Evolutionary conservation across 2,797 vertebrate genomes (phyloP), one percentile per base, ranked within the genome.

Genomic region (Arrhamphus sclerolepis): DNA sequence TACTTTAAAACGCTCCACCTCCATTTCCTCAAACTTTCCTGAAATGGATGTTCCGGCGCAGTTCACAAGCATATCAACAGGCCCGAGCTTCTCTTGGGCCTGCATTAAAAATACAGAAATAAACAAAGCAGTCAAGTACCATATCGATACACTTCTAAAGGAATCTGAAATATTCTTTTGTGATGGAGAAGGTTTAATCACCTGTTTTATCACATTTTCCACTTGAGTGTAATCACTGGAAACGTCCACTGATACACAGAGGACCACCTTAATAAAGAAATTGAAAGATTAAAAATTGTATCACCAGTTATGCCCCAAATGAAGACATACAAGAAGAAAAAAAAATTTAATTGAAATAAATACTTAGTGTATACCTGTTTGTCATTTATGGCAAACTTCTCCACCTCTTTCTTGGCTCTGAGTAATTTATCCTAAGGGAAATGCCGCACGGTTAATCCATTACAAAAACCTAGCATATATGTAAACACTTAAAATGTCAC

Each of bases 21-120:
- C 94, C 39, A 97, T 87, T 38, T 98, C 96, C 74, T 99, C 98
- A 90, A 99, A 99, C 80, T 95, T 98, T 63, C 90, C 96, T 51
- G 95, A 91, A 65, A 95, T 6, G 5, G 98, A 86, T 1, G 38
- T 92, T 68, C 98, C 98, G 2, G 98, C 97, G 66, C 97, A 98
- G 87, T 99, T 98, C 46, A 99, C 94, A 28, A 99, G 93, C 97
- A 99, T 97, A 80, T 99, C 97, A 69, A 99, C 97, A 0, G 98
- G 98, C 3, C 98, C 98, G 56, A 99, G 82, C 72, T 98, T 98
- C 84, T 99, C 97, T 72, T 99, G 97, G 82, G 97, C 97, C 98
- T 99, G 75, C 19, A 59, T 1, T 6, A 51, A 28, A 31, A 2
- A 31, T 3, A 11, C 13, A 34, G 1, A 14, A 20, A 46, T 2